Conservation (phyloP, 1,140 invertebrate species). For the Kradibia gibbosae region DNA sequence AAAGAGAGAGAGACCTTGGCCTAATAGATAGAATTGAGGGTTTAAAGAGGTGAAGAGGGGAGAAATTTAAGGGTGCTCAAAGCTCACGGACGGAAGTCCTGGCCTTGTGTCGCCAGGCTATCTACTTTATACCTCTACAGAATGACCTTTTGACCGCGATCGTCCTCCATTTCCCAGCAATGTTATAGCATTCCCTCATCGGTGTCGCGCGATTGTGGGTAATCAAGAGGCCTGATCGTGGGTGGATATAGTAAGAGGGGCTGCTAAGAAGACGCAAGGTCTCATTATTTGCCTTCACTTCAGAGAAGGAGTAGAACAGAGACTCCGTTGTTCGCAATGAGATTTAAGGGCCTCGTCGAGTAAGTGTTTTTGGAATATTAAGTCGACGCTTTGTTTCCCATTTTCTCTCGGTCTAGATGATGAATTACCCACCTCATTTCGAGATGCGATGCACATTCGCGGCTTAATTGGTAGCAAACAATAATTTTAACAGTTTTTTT, state of each 20-base stretch:
- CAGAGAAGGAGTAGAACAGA: neutral
- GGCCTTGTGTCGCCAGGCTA: neutral
- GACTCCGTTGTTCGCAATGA: neutral
- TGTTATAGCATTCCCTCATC: constrained; percentile 29
- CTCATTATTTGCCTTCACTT: constrained; percentile 32
- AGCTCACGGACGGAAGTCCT: constrained; percentile 48
- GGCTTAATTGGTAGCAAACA: too few relatives aligned
- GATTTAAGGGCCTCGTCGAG: neutral
- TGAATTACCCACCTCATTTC: too few relatives aligned
- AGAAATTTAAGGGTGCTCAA: constrained; percentile 61
- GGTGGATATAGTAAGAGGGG: too few relatives aligned
- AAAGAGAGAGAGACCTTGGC: neutral
- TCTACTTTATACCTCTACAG: neutral
- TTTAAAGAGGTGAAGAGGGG: neutral
- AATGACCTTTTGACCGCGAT: neutral
- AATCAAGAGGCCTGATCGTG: too few relatives aligned
- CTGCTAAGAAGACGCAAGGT: too few relatives aligned
- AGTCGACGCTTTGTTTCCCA: neutral
- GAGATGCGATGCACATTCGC: too few relatives aligned
- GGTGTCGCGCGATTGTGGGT: too few relatives aligned
- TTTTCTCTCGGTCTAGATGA: neutral
- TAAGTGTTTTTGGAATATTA: neutral
- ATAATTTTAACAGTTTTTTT: too few relatives aligned
- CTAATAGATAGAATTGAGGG: neutral
- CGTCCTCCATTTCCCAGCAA: constrained; percentile 7